A percentile compares a stretch with the other conserved stretches of the same genome.
phyloP scores from a whole-genome alignment of 2,888 invertebrate species.

The Heterodera filipjevi region DNA sequence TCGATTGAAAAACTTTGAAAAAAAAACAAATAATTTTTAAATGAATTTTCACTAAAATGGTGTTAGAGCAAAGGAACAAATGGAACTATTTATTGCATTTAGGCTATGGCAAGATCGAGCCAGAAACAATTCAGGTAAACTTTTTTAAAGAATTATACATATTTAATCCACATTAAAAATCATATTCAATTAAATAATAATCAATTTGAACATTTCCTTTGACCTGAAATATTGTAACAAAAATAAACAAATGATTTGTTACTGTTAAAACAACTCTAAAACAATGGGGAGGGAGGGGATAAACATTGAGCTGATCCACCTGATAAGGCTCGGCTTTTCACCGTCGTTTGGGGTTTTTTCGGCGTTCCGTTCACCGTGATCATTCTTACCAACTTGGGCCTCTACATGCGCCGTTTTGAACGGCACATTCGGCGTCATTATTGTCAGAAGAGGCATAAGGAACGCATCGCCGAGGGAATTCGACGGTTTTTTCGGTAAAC shows the following conservation, averaged over 20 bases:
- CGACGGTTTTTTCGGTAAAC: neutral
- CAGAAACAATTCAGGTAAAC: conserved; percentile 49
- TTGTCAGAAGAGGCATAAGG: conserved; percentile 14
- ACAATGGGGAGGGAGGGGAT: no score
- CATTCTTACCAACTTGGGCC: conserved; percentile 61
- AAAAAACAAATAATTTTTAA: no score
- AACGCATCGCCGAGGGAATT: conserved; percentile 18
- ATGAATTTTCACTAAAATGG: neutral
- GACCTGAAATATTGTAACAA: no score
- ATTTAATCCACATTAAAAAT: no score
- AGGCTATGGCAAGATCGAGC: conserved; percentile 64
- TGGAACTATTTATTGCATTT: conserved; percentile 29
- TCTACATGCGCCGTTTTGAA: conserved; percentile 57
- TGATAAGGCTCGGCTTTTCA: conserved; percentile 53
- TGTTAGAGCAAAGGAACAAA: neutral
- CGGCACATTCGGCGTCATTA: conserved; percentile 37
- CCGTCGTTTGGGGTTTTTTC: conserved; percentile 61
- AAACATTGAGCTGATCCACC: no score
- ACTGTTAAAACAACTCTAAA: no score
- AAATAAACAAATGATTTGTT: no score
- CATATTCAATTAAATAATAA: no score
- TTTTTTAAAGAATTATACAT: neutral
- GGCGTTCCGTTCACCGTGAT: conserved; percentile 63
- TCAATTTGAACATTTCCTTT: no score
- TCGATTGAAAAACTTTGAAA: no score